These are phyloP conservation scores for Agonopterix subpropinquella DNA, from an alignment of 2,888 invertebrate species.

Conservation along the genomic window DNA sequence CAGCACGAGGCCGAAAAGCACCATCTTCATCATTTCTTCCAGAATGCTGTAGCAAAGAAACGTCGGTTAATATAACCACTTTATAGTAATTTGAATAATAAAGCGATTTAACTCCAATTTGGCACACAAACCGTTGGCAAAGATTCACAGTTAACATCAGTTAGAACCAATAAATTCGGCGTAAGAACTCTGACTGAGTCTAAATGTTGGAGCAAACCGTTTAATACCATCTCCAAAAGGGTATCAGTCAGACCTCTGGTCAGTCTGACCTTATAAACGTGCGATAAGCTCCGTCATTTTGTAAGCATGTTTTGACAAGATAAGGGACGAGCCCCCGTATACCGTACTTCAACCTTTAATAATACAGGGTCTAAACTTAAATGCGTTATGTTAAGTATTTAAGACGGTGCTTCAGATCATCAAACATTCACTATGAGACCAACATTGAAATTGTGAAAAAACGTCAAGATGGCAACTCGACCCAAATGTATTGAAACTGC, in stretches of 20 bases:
- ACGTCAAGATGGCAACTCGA: no score
- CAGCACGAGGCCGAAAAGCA: slow-evolving; percentile 59
- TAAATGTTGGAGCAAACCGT: neutral
- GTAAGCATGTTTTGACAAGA: neutral
- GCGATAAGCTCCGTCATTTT: neutral
- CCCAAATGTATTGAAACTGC: no score
- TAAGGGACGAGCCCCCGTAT: neutral
- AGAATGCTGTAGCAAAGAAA: slow-evolving; percentile 57
- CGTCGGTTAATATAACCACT: slow-evolving; percentile 1
- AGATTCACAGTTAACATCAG: slow-evolving; percentile 32
- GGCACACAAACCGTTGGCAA: slow-evolving; percentile 33
- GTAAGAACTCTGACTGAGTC: neutral
- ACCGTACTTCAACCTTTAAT: neutral
- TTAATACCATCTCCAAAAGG: neutral
- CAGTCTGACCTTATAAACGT: slow-evolving; percentile 20
- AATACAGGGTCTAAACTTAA: no score
- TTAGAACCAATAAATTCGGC: neutral
- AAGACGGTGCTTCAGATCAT: no score
- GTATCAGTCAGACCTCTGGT: slow-evolving; percentile 6
- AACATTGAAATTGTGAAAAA: no score
- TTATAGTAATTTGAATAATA: slow-evolving; percentile 21
- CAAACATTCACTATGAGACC: no score
- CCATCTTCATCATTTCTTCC: slow-evolving; percentile 70
- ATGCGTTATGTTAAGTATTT: no score
- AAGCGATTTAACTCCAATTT: slow-evolving; percentile 19